Base-by-base conservation (phyloP, 2,113 vertebrate species). In the Archilochus colubris region DNA sequence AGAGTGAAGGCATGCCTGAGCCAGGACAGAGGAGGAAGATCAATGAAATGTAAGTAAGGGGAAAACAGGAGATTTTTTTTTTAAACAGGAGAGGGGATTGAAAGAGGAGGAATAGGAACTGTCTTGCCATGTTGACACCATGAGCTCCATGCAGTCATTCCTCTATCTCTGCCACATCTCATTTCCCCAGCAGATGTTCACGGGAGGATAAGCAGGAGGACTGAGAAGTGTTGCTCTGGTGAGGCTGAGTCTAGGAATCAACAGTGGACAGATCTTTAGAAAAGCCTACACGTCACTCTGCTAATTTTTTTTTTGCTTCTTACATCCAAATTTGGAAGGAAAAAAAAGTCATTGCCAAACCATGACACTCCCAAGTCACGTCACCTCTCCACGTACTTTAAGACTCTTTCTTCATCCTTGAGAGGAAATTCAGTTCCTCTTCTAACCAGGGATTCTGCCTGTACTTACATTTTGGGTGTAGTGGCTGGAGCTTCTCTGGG, bases 271-370 rank as follows among this genome's bases (percentile, higher is more conserved):
- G 40, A 13, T 21, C 51, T 66, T 74, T 67, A 66, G 61, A 30
- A 82, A 81, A 81, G 63, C 54, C 84, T 93, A 68, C 1, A 8
- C 67, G 54, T 68, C 79, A 90, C 62, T 77, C 66, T 91, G 86
- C 27, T 74, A 67, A 62, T 57, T 87, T 4, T 55, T 28, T 61
- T 67, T 43, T 64, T 73, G 40, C 44, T 89, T 89, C 82, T 66
- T 48, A 80, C 46, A 5, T 92, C 89, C 82, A 86, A 78, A 90
- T 95, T 87, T 92, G 58, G 44, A 95, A 95, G 73, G 76, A 94
- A 83, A 89, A 90, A 64, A 83, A 80, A 93, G 64, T 94, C 86
- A 75, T 23, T 46, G 30, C 16, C 55, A 87, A 77, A 68, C 75
- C 61, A 4, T 10, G 0, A 50, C 33, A n/a, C 19, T 72, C 61